phyloP scores from a whole-genome alignment of 2,888 invertebrate species.

The Ypsolopha sequella region DNA sequence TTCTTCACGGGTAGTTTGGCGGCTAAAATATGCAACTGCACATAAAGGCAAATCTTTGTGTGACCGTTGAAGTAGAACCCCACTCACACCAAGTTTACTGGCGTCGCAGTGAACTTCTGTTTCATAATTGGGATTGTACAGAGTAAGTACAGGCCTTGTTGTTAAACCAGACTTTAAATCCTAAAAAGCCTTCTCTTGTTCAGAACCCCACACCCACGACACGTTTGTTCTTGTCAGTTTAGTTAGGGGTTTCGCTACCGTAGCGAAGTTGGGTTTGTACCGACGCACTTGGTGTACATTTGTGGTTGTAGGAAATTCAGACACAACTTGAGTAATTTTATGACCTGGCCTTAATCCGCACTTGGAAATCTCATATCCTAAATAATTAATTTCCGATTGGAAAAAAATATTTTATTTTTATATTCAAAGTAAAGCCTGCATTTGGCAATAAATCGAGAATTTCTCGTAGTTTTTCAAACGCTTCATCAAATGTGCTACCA shows the following conservation, averaged over 20 bases:
- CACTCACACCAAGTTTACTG: constrained; percentile 17
- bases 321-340: constrained; percentile 16
- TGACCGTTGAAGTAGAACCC: constrained; percentile 17
- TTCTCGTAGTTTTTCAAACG: constrained; percentile 6
- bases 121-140: constrained; percentile 6
- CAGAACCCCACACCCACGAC: constrained; percentile 10
- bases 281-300: constrained; percentile 18
- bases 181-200: constrained; percentile 14
- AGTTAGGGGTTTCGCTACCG: constrained; percentile 14
- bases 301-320: constrained; percentile 15
- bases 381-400: constrained; percentile 13
- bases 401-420: constrained; percentile 16
- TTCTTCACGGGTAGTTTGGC: constrained; percentile 22
- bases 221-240: constrained; percentile 10
- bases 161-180: constrained; percentile 9
- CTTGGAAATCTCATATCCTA: constrained; percentile 18
- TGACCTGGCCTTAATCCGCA: constrained; percentile 14
- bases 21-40: constrained; percentile 23
- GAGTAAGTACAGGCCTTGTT: too few relatives aligned
- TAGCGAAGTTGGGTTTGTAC: constrained; percentile 16
- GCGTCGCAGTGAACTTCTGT: constrained; percentile 24
- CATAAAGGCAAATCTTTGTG: constrained; percentile 13
- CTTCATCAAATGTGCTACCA: constrained; percentile 3
- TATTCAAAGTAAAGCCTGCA: constrained; percentile 9
- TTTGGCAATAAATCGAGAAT: constrained; percentile 7